Conservation (phyloP, 2,113 vertebrate species). For the Muntiacus muntjak region DNA sequence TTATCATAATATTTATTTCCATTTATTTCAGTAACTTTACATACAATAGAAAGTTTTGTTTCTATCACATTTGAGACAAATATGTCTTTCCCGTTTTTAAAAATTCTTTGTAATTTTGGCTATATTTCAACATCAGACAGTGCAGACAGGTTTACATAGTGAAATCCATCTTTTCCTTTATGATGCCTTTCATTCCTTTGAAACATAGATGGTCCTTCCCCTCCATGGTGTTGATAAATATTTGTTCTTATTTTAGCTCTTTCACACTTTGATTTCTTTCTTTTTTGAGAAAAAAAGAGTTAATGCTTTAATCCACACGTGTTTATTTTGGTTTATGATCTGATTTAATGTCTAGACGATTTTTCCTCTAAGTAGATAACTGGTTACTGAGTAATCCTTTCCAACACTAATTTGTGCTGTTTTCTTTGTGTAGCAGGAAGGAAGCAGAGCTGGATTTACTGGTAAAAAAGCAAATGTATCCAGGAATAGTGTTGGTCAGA, state of each 20-base stretch:
- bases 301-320: constrained; percentile 2
- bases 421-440: background rate
- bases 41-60: background rate
- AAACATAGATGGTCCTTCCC: background rate
- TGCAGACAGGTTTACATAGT: background rate
- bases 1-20: background rate
- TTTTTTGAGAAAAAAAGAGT: background rate
- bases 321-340: constrained; percentile 55
- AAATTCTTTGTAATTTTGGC: background rate
- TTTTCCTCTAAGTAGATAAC: constrained; percentile 25
- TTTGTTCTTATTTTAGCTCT: constrained; percentile 36
- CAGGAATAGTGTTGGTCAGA: background rate
- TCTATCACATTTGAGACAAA: background rate
- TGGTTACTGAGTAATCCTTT: constrained; percentile 4
- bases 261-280: background rate
- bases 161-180: constrained; percentile 28
- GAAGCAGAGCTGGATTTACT: background rate
- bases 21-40: background rate
- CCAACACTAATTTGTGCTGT: background rate
- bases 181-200: constrained; percentile 22
- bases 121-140: background rate
- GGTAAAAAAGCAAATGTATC: background rate
- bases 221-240: constrained; percentile 6
- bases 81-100: background rate
- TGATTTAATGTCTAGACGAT: constrained; percentile 32